Base-by-base conservation (phyloP, 2,888 invertebrate species). In the Caenorhabditis sp. region DNA sequence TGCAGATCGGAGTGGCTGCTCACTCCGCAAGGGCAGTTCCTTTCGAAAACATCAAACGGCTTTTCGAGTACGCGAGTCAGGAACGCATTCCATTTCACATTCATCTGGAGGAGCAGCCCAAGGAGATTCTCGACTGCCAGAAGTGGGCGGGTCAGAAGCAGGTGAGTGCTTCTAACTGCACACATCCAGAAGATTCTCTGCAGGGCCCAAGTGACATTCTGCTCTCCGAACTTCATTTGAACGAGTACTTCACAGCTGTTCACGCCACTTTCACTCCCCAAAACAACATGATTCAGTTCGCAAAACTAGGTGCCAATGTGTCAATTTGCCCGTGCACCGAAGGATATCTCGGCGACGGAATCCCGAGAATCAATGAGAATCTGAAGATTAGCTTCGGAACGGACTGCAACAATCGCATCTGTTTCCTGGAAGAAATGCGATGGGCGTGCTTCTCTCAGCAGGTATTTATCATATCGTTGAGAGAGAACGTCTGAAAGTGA, bases 51-150 rank as follows among this genome's bases (percentile, higher is more conserved):
- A 79, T 86, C 24, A 48, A 59, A 20, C 48, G 62, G 59, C 58
- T 88, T 15, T 79, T 80, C 52, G 58, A 82, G 1, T 86, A 66
- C 53, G 80, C 86, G 0, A 52, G 46, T 2, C 37, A 53, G 17
- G 45, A 80, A 6, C 48, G 73, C 1, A 32, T 86, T 6, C 84
- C 88, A 15, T 88, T 88, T 61, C 88, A 88, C 68, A 85, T 89
- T 41, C 88, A 88, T 70, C 71, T 88, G 37, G 88, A 89, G 63
- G 88, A 88, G 61, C 88, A 88, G 58, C 88, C 88, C 1, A 83
- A 85, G 53, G 87, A 87, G 62, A 81, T 87, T 32, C 7, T 59
- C 1, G 85, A 86, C 43, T 87, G 83, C 43, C 70, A 71, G n/a
- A 61, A 52, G 24, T 66, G 35, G 65, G 30, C 56, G 20, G 76